A percentile compares a stretch with the other conserved stretches of the same genome.
phyloP scores from a whole-genome alignment of 2,797 vertebrate species.

The Sebastes nivosus region DNA sequence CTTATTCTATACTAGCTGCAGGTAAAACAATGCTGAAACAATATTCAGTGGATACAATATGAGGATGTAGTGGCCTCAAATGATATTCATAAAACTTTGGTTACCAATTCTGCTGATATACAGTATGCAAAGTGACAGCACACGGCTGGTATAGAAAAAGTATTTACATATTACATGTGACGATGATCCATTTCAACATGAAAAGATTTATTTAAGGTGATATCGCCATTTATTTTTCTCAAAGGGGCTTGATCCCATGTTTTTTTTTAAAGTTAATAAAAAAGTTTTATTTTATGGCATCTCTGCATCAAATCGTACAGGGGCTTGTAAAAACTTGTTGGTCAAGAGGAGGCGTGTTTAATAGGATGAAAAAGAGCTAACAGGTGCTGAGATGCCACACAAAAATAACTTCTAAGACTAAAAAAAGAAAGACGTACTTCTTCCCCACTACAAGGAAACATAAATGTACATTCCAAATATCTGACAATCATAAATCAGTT shows the following conservation, averaged over 20 bases:
- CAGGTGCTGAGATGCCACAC: conserved; percentile 33
- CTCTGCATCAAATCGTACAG: conserved; percentile 32
- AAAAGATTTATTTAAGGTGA: conserved; percentile 53
- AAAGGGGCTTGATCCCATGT: conserved; percentile 41
- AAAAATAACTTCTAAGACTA: not conserved
- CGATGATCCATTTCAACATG: conserved; percentile 62
- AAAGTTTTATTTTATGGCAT: conserved; percentile 46
- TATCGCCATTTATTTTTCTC: conserved; percentile 25
- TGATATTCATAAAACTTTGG: conserved; percentile 83
- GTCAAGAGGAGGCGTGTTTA: conserved; percentile 26
- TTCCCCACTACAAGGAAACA: conserved; percentile 32
- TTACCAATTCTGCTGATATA: conserved; percentile 82
- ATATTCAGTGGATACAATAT: conserved; percentile 33
- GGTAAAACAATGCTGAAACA: conserved; percentile 40
- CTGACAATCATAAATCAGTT: conserved; percentile 76
- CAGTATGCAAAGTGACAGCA: conserved; percentile 80
- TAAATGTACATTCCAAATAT: conserved; percentile 76
- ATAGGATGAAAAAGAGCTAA: not conserved
- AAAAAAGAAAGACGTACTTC: conserved; percentile 2
- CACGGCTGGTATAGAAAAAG: conserved; percentile 77
- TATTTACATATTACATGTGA: conserved; percentile 78
- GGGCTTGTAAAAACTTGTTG: conserved; percentile 21
- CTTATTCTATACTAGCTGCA: conserved; percentile 35
- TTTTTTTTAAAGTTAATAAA: conserved; percentile 15
- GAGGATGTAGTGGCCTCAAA: conserved; percentile 68